Evolutionary conservation across 2,888 invertebrate genomes (phyloP).

Genomic region (Phyto melanocephala): DNA sequence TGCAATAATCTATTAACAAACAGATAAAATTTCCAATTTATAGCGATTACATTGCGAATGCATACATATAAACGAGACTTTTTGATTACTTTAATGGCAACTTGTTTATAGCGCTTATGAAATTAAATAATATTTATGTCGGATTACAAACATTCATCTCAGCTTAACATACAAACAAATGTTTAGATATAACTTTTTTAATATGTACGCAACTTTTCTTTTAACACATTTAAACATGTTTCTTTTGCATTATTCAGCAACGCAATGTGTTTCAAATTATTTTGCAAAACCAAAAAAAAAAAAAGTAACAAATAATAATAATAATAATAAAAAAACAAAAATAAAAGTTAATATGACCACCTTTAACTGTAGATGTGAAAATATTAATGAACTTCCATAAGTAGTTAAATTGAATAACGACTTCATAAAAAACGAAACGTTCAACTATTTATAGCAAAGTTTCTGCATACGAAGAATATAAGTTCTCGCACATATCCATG

Average conservation of each 20-base stretch:
- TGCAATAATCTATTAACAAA: too few relatives aligned
- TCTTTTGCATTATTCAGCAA: neutral
- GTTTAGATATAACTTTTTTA: neutral
- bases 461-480: neutral
- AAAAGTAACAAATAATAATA: neutral
- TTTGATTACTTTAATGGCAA: neutral
- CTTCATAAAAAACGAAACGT: constrained; percentile 21
- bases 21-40: too few relatives aligned
- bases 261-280: neutral
- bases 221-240: neutral
- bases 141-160: neutral
- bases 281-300: neutral
- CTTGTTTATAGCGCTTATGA: neutral
- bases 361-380: constrained; percentile 4
- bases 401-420: constrained; percentile 34
- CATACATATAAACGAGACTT: neutral
- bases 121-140: neutral
- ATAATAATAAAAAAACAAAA: neutral
- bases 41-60: neutral
- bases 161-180: neutral
- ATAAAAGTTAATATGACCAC: constrained; percentile 9
- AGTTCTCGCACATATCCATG: neutral
- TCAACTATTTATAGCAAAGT: constrained; percentile 11
- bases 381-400: constrained; percentile 41
- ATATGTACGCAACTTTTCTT: neutral